Percentiles rank a stretch among this genome's conserved stretches.
phyloP scores from a whole-genome alignment of 2,888 invertebrate species.

The Drosophila imparisetae region DNA sequence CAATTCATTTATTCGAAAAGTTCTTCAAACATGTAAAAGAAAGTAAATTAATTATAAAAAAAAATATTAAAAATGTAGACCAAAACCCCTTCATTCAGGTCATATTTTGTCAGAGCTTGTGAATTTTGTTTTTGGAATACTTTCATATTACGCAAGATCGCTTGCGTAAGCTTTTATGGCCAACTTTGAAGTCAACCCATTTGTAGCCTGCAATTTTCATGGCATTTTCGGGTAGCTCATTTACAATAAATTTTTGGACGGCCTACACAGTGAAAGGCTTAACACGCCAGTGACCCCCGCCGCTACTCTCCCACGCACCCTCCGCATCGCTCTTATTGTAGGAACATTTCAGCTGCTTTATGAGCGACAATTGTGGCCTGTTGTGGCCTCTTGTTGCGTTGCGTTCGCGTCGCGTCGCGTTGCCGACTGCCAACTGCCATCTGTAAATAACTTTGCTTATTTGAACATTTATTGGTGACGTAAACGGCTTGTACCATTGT shows the following conservation, averaged over 20 bases:
- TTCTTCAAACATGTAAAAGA: neutral
- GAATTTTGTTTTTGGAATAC: neutral
- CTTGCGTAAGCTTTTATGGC: neutral
- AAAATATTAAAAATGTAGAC: neutral
- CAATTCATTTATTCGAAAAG: neutral
- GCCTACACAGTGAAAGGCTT: conserved; percentile 70
- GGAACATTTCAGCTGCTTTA: conserved; percentile 67
- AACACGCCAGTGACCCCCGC: conserved; percentile 27
- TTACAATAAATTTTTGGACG: conserved; percentile 71
- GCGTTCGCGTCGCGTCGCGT: neutral
- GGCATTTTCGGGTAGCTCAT: conserved; percentile 64
- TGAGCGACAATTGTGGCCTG: conserved; percentile 70
- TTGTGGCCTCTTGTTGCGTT: conserved; percentile 12
- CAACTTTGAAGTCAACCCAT: conserved; percentile 45
- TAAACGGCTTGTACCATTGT: conserved; percentile 68
- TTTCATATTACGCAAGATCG: neutral
- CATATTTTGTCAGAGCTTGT: neutral
- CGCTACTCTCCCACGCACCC: neutral
- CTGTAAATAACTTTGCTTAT: conserved; percentile 77
- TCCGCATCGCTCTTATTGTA: neutral
- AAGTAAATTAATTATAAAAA: neutral
- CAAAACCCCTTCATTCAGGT: neutral
- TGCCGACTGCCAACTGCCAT: conserved; percentile 36
- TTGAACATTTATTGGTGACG: conserved; percentile 78
- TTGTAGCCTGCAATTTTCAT: conserved; percentile 48